phyloP scores from a whole-genome alignment of 2,888 invertebrate genomes.

The Ichneumoninae sp. region DNA sequence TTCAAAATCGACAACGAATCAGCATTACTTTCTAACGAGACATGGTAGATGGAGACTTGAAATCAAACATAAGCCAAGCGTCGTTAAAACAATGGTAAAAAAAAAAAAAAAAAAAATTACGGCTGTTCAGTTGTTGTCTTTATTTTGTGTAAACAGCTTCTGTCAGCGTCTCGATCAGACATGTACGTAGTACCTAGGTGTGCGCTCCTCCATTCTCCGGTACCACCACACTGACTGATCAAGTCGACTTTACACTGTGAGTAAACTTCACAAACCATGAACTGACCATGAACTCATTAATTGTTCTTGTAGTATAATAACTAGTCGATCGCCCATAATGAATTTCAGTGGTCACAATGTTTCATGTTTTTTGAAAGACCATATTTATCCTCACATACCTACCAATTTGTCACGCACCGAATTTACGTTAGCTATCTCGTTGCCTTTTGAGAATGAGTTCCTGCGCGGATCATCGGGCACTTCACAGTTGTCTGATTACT shows the following conservation, averaged over 20 bases:
- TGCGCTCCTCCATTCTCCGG: conserved; percentile 82
- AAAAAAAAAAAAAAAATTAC: conserved; percentile 72
- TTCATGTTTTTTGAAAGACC: conserved; percentile 58
- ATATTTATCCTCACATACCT: conserved; percentile 39
- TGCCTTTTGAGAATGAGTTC: conserved; percentile 51
- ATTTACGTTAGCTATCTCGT: conserved; percentile 19
- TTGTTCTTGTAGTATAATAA: conserved; percentile 57
- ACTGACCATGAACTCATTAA: conserved; percentile 61
- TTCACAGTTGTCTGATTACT: conserved; percentile 26
- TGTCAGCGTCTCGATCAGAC: conserved; percentile 83
- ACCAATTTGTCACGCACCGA: conserved; percentile 44
- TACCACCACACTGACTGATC: conserved; percentile 83
- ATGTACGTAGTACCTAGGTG: conserved; percentile 84
- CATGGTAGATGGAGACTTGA: conserved; percentile 36
- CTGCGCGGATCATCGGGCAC: conserved; percentile 47
- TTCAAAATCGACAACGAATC: conserved; percentile 2
- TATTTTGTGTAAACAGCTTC: conserved; percentile 84
- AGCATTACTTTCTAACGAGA: conserved; percentile 37
- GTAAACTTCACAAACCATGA: conserved; percentile 81
- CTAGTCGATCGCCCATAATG: conserved; percentile 59
- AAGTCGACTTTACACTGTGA: conserved; percentile 83
- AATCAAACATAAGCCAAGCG: conserved; percentile 17
- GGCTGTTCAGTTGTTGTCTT: conserved; percentile 84
- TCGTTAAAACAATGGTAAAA: conserved; percentile 37
- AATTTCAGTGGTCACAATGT: conserved; percentile 63